Conservation (phyloP, 2,888 invertebrate species). For the Mesoligia furuncula region DNA sequence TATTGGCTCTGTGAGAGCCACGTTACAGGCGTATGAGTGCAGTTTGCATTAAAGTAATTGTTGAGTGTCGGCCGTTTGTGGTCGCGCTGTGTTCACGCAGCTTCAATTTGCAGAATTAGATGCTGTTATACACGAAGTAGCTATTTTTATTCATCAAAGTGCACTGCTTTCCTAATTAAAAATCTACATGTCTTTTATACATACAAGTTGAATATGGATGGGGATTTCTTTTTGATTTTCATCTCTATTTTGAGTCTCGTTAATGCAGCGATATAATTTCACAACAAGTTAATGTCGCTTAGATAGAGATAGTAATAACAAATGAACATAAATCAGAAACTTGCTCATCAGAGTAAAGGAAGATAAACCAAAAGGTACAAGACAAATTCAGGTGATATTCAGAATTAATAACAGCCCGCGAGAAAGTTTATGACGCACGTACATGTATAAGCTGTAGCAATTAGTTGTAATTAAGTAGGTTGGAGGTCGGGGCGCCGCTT, state of each 20-base stretch:
- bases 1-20: conserved; percentile 72
- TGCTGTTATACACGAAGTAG: conserved; percentile 71
- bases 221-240: conserved; percentile 29
- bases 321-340: conserved; percentile 60
- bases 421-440: conserved; percentile 85
- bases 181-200: conserved; percentile 55
- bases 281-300: conserved; percentile 13
- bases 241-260: conserved; percentile 8
- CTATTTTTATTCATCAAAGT: conserved; percentile 72
- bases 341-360: conserved; percentile 49
- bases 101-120: conserved; percentile 83
- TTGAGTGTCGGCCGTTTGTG: conserved; percentile 74
- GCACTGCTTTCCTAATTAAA: conserved; percentile 68
- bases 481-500: conserved; percentile 78
- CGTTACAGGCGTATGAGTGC: conserved; percentile 76
- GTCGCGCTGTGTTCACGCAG: conserved; percentile 74
- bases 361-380: conserved; percentile 67
- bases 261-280: conserved; percentile 23
- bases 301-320: conserved; percentile 36
- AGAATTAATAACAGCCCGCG: conserved; percentile 80
- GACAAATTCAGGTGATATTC: conserved; percentile 78
- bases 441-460: conserved; percentile 85
- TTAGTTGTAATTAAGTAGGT: conserved; percentile 89
- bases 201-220: conserved; percentile 42
- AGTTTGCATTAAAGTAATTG: conserved; percentile 83